Conservation (phyloP, 2,113 vertebrate species). For the Pagrus major region DNA sequence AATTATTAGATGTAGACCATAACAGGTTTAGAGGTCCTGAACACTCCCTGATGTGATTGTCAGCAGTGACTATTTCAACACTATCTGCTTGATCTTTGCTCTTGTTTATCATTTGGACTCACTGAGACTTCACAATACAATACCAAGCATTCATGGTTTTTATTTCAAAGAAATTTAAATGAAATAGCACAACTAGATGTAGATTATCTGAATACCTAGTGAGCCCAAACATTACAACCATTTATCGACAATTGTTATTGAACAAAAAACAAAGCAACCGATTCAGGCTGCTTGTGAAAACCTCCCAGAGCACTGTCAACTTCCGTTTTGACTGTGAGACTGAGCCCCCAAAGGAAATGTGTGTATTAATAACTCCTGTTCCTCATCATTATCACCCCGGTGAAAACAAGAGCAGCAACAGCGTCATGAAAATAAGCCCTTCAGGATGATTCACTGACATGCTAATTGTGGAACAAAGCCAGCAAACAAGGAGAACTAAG, state of each 20-base stretch:
- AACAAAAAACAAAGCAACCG: conserved; percentile 23
- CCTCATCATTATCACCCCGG: conserved; percentile 62
- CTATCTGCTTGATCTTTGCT: conserved; percentile 21
- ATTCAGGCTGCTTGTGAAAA: conserved; percentile 42
- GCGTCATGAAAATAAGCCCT: conserved; percentile 55
- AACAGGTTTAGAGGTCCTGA: background rate
- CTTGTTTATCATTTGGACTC: conserved; percentile 21
- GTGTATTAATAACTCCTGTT: conserved; percentile 72
- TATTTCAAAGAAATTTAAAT: background rate
- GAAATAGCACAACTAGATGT: background rate
- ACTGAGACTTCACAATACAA: background rate
- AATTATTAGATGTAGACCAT: background rate
- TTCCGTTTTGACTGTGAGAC: conserved; percentile 62
- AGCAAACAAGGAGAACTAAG: conserved; percentile 19
- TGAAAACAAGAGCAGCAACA: conserved; percentile 67
- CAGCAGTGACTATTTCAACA: conserved; percentile 2
- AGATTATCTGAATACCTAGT: background rate
- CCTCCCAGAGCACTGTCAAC: conserved; percentile 54
- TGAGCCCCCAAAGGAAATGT: conserved; percentile 63
- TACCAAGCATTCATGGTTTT: background rate
- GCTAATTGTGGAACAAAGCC: conserved; percentile 57
- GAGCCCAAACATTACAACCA: background rate
- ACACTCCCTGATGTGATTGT: conserved; percentile 8
- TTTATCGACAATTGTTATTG: conserved; percentile 5
- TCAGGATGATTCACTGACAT: conserved; percentile 59